A percentile compares a stretch with the other conserved stretches of the same genome.
Conservation (phyloP, 2,113 vertebrate species). For the Apodemus speciosus region DNA sequence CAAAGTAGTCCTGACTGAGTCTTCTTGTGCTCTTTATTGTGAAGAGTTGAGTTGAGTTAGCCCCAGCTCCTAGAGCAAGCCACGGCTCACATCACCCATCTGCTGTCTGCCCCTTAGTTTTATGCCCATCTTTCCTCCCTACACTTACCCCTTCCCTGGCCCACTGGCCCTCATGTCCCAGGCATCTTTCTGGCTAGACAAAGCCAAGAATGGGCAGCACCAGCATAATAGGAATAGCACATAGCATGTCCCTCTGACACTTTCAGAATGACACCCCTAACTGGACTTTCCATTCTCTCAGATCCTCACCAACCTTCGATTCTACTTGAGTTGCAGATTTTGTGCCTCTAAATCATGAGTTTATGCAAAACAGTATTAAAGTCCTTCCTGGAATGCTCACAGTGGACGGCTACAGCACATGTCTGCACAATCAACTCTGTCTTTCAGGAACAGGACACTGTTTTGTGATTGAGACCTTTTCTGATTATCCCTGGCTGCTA, state of each 20-base stretch:
- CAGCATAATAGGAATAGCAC: background rate
- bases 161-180: too few species aligned
- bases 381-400: conserved; percentile 17
- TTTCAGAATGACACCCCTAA: background rate
- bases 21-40: conserved; percentile 1
- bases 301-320: background rate
- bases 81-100: background rate
- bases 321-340: background rate
- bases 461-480: background rate
- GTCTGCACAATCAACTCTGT: background rate
- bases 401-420: background rate
- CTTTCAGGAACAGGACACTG: background rate
- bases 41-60: background rate
- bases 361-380: conserved; percentile 37
- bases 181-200: background rate
- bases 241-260: too few species aligned
- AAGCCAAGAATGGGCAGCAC: background rate
- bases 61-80: background rate
- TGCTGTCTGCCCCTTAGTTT: background rate
- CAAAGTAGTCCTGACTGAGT: background rate
- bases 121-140: background rate
- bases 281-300: background rate
- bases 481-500: background rate
- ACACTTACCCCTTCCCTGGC: too few species aligned
- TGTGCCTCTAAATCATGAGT: conserved; percentile 2